Conservation (phyloP, 23 tunicate species). For the Clavelina lepadiformis region DNA sequence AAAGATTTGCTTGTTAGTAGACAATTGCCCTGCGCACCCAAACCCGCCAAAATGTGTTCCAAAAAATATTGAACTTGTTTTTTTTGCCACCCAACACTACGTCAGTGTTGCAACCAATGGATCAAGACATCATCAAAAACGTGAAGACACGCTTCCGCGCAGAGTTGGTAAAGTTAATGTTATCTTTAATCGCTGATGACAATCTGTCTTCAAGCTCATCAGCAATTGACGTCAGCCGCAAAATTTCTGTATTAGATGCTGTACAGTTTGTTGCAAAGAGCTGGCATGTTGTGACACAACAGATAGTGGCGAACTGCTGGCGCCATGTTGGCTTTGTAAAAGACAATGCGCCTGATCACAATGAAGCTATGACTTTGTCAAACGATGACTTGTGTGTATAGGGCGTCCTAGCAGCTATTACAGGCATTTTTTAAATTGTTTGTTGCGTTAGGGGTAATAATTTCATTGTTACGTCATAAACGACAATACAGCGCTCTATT, state of each 20-base stretch:
- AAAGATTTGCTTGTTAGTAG: slow-evolving; percentile 3
- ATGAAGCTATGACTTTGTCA: no score
- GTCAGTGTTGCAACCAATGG: slow-evolving; percentile 7
- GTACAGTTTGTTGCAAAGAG: slow-evolving; percentile 5
- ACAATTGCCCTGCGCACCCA: slow-evolving; percentile 10
- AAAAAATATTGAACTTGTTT: background rate
- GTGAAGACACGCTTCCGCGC: background rate
- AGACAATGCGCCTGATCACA: no score
- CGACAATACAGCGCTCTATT: no score
- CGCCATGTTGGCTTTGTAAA: slow-evolving; percentile 16
- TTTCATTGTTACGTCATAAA: no score
- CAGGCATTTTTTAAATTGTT: no score
- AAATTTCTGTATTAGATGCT: slow-evolving; percentile 7
- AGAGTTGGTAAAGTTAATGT: background rate
- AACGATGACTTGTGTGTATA: no score
- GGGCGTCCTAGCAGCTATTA: no score
- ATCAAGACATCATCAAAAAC: no score
- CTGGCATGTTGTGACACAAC: background rate
- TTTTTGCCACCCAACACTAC: slow-evolving; percentile 5
- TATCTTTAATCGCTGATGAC: no score
- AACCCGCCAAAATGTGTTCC: background rate
- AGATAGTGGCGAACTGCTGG: slow-evolving; percentile 1
- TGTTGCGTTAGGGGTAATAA: no score
- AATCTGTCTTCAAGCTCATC: no score
- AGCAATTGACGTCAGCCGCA: background rate